A percentile compares a stretch with the other conserved stretches of the same genome.
Conservation (phyloP, 2,113 vertebrate genomes). For the Hydrolagus affinis region DNA sequence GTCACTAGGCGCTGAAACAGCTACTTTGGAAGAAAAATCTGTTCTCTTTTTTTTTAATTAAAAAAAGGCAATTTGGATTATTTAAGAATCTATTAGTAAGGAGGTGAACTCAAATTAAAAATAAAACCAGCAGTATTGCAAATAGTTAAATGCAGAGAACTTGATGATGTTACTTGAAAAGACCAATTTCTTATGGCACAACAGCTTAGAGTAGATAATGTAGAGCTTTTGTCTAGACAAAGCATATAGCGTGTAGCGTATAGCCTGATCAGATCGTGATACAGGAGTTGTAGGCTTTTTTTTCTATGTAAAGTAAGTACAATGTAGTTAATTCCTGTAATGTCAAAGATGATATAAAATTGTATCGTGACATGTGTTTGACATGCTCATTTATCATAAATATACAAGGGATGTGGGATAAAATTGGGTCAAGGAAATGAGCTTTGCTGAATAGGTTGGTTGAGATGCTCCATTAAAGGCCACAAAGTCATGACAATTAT, state of each 20-base stretch:
- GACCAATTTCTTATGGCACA: background rate
- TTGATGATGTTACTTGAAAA: background rate
- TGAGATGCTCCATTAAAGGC: slow-evolving; percentile 4
- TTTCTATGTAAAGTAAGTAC: background rate
- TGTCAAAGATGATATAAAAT: slow-evolving; percentile 1
- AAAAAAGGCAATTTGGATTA: slow-evolving; percentile 44
- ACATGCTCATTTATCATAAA: slow-evolving; percentile 17
- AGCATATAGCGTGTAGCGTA: background rate
- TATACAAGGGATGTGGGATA: slow-evolving; percentile 17
- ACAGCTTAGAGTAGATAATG: background rate
- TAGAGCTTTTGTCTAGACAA: slow-evolving; percentile 10
- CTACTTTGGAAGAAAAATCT: slow-evolving; percentile 39
- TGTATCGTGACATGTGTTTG: background rate
- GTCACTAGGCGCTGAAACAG: too few species aligned
- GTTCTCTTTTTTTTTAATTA: slow-evolving; percentile 43
- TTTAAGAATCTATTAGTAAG: slow-evolving; percentile 73
- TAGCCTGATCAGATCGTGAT: background rate
- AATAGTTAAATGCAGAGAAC: background rate
- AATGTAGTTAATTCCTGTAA: background rate
- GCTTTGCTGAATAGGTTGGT: background rate
- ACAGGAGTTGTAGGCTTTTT: slow-evolving; percentile 2
- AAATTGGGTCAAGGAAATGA: background rate
- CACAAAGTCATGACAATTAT: background rate
- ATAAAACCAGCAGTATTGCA: background rate
- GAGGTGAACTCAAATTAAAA: slow-evolving; percentile 55